Evolutionary conservation across 2,797 vertebrate genomes (phyloP), one percentile per base, ranked within the genome.

Genomic region (Sebastes matsubarae): DNA sequence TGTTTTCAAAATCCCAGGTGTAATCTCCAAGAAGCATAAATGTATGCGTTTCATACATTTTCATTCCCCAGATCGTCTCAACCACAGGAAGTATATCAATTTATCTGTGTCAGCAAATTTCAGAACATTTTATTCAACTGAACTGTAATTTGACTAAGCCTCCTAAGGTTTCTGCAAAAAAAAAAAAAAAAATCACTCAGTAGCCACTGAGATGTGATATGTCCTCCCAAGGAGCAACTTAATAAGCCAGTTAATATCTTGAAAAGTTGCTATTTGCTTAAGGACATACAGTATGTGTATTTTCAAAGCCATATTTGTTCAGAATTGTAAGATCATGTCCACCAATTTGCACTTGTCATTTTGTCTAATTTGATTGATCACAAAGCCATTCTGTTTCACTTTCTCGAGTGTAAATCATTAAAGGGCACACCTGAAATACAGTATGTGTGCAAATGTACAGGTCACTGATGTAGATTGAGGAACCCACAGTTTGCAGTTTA

Each of bases 81-180:
- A 61, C 12, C 8, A 57, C 18, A 50, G 46, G 46, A 50, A 50
- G 46, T 50, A 50, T 50, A 50, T 1, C 46, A 50, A 1, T 4
- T 3, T 1, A 13, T 57, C 12, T 36, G 4, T 36, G 4, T 73
- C 64, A 71, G 52, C 72, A 79, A 55, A 52, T n/a, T 68, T 61
- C 32, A 20, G 5, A 24, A 50, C 27, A 30, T 71, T 46, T 50
- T 42, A 58, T 75, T 77, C 38, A 73, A 14, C 7, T 72, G 10
- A 55, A 54, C 29, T 55, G 73, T 52, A 70, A 83, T 60, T 22
- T 69, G 80, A 83, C 14, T 29, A 13, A 14, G 18, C 12, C 46
- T 79, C 29, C 24, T 68, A 4, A 52, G 4, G 6, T 75, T 75
- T 72, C 63, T 5, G 0, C 1, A 16, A 59, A 57, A 34, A 18